Percentiles rank a stretch among this genome's conserved stretches.
Conservation (phyloP, 2,888 invertebrate species). For the Polyploca ridens region DNA sequence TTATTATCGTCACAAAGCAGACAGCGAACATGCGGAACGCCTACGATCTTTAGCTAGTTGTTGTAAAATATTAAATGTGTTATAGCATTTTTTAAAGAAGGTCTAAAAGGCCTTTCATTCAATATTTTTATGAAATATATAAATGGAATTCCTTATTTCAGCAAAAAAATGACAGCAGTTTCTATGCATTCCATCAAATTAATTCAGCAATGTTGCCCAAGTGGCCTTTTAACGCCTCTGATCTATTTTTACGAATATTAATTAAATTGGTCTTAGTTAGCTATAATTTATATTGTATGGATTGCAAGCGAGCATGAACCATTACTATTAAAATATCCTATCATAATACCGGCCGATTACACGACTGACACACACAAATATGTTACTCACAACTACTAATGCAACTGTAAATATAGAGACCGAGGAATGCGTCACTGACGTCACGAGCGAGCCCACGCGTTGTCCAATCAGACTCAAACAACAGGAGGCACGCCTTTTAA, state of each 20-base stretch:
- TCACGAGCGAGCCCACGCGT: slow-evolving; percentile 81
- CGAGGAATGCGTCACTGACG: slow-evolving; percentile 78
- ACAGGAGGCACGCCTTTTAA: slow-evolving; percentile 85
- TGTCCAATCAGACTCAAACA: slow-evolving; percentile 80
- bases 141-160: too few species aligned
- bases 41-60: not conserved
- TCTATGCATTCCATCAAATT: too few species aligned
- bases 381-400: slow-evolving; percentile 42
- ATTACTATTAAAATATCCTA: slow-evolving; percentile 4
- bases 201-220: not conserved
- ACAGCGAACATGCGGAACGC: slow-evolving; percentile 6
- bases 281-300: not conserved
- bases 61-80: not conserved
- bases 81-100: not conserved
- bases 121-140: not conserved
- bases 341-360: slow-evolving; percentile 26
- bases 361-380: slow-evolving; percentile 39
- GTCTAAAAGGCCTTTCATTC: not conserved
- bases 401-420: slow-evolving; percentile 71
- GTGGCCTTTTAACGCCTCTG: too few species aligned
- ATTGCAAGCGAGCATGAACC: slow-evolving; percentile 14
- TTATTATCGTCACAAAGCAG: slow-evolving; percentile 13
- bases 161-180: too few species aligned
- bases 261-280: too few species aligned
- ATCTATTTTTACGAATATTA: too few species aligned